Base-by-base conservation (phyloP, 1,140 invertebrate genomes). In the Drosophila miranda region DNA sequence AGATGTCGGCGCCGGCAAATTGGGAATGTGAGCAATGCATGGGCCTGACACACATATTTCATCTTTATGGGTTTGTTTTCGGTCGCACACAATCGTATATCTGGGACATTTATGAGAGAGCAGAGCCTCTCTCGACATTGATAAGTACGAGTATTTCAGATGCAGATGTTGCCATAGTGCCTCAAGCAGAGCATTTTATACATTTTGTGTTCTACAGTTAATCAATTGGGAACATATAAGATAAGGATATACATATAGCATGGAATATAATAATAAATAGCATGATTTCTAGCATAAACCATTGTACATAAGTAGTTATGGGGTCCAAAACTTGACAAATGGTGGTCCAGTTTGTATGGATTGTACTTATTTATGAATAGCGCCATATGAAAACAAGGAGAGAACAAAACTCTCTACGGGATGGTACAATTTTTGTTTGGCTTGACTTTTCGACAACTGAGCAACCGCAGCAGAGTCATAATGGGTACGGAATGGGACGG, bases 41-140 rank as follows among this genome's bases (percentile, higher is more conserved):
- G 55, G 42, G 42, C 11, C 45, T 6, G 49, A 50, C 53, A 45
- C n/a, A 56, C 56, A 79, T 83, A 84, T 71, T 75, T 83, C 68
- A 75, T 79, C 58, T 76, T 79, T 76, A 67, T 73, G 58, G 21
- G 60, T 62, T 38, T 70, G 76, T 69, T 64, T 42, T 57, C 41
- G 44, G 23, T 44, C 71, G 50, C 71, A 68, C 71, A 58, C 42
- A 30, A 72, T 42, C 56, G 54, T 68, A 51, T 75, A 67, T 67
- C 55, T 38, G 51, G 60, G 72, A 75, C 71, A 75, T 75, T 75
- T 75, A 75, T 75, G 72, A 55, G 61, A 75, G 34, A 38, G 34
- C 11, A 13, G 34, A 38, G 34, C 70, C 58, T 21, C 63, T 44
- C 52, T 49, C 23, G 52, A 62, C 57, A 43, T 44, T 59, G 61